Percentiles rank a stretch among this genome's conserved stretches.
These are phyloP conservation scores for Dendrolimus houi DNA, from an alignment of 2,888 invertebrate genomes.

Conservation along the genomic window DNA sequence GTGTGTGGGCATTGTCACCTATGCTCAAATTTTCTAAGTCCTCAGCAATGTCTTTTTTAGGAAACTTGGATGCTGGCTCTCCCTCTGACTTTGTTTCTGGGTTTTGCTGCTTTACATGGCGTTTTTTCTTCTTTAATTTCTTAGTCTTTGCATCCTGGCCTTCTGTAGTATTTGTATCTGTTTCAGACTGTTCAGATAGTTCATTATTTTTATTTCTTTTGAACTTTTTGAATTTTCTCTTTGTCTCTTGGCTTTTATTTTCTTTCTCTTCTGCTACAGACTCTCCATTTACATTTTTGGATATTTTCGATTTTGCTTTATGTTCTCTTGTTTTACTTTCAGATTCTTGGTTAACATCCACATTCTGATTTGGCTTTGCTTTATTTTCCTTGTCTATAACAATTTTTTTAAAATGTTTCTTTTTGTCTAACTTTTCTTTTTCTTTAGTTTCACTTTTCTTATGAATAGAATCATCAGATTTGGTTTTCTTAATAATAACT, in stretches of 20 bases:
- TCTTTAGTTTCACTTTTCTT: not conserved
- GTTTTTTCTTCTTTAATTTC: constrained; percentile 43
- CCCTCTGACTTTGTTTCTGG: constrained; percentile 20
- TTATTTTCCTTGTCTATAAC: not conserved
- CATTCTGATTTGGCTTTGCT: not conserved
- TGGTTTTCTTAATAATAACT: constrained; percentile 43
- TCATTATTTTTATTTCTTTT: constrained; percentile 11
- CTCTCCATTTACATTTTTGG: not conserved
- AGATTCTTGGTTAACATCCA: not conserved
- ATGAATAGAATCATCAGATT: constrained; percentile 32
- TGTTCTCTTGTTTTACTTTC: not conserved
- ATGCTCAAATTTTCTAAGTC: constrained; percentile 52
- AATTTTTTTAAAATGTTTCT: constrained; percentile 8
- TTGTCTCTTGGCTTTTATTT: not conserved
- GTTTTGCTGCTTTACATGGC: constrained; percentile 12
- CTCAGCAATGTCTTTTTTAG: constrained; percentile 33
- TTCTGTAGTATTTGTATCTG: constrained; percentile 15
- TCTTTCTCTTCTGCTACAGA: not conserved
- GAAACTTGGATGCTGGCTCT: constrained; percentile 35
- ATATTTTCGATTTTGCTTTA: not conserved
- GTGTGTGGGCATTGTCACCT: constrained; percentile 55
- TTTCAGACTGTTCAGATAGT: constrained; percentile 14
- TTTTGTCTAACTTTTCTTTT: constrained; percentile 12
- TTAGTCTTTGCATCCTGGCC: constrained; percentile 16
- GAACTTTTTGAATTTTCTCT: constrained; percentile 10